Conservation (phyloP, 2,113 vertebrate species). For the Centropus unirufus region DNA sequence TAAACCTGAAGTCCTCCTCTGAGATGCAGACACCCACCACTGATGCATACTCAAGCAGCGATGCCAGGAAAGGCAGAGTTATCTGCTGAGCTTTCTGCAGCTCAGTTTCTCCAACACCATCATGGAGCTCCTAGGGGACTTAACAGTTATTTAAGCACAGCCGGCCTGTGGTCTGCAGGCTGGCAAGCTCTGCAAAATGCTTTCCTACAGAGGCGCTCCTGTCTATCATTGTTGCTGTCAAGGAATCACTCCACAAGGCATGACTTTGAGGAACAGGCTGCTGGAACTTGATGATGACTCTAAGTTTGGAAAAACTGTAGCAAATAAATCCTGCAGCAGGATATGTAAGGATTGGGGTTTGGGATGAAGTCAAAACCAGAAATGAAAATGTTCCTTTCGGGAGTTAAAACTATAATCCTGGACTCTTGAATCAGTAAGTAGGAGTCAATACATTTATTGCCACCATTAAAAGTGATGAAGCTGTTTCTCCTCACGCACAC, state of each 20-base stretch:
- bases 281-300: background rate
- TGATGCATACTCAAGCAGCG: background rate
- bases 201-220: background rate
- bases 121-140: background rate
- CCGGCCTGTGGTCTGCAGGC: background rate
- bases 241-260: background rate
- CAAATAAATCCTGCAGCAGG: background rate
- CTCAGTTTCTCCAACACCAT: background rate
- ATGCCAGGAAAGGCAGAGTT: background rate
- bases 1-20: background rate
- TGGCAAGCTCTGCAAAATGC: background rate
- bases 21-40: background rate
- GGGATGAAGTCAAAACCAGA: background rate
- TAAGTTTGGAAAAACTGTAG: background rate
- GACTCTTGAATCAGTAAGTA: background rate
- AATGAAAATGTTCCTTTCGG: background rate
- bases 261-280: background rate
- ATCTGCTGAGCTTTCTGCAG: background rate
- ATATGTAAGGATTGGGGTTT: background rate
- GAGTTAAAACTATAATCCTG: background rate
- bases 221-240: background rate
- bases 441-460: background rate
- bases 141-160: background rate
- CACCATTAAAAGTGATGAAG: background rate
- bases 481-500: background rate